Percentiles rank a stretch among this genome's conserved stretches.
phyloP scores from a whole-genome alignment of 2,113 vertebrate genomes.

The Acrocephalus kingi region DNA sequence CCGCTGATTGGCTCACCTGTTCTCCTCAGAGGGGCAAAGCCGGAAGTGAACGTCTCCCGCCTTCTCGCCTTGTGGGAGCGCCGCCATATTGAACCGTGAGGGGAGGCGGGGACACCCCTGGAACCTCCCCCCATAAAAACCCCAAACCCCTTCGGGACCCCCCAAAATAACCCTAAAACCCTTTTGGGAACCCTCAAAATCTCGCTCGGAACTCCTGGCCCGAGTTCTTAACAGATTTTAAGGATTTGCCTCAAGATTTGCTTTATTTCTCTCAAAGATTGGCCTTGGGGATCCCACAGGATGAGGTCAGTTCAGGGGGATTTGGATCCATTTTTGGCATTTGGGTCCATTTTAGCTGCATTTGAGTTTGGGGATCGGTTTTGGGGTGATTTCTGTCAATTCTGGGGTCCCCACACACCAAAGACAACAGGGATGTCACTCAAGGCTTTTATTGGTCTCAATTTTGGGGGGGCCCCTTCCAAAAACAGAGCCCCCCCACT shows the following conservation, averaged over 20 bases:
- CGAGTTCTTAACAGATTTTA: accelerated
- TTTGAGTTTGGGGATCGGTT: accelerated
- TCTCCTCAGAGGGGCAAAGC: accelerated
- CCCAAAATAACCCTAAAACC: background rate
- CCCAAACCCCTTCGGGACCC: accelerated
- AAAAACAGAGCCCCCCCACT: background rate
- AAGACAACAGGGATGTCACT: background rate
- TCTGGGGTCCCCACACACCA: background rate
- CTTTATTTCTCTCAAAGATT: background rate
- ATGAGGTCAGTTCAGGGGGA: background rate
- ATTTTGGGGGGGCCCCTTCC: background rate
- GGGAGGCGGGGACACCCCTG: background rate
- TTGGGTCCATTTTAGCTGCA: background rate
- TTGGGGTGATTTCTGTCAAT: background rate
- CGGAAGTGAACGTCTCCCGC: background rate
- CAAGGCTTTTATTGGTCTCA: background rate
- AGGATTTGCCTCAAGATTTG: background rate
- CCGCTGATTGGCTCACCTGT: background rate
- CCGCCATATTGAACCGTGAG: background rate
- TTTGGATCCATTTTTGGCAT: background rate
- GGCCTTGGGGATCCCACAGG: accelerated
- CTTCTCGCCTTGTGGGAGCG: background rate
- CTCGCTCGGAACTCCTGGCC: accelerated
- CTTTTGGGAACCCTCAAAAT: background rate
- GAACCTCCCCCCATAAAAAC: accelerated